phyloP scores from a whole-genome alignment of 1,140 invertebrate species.

The Diachasma alloeum region DNA sequence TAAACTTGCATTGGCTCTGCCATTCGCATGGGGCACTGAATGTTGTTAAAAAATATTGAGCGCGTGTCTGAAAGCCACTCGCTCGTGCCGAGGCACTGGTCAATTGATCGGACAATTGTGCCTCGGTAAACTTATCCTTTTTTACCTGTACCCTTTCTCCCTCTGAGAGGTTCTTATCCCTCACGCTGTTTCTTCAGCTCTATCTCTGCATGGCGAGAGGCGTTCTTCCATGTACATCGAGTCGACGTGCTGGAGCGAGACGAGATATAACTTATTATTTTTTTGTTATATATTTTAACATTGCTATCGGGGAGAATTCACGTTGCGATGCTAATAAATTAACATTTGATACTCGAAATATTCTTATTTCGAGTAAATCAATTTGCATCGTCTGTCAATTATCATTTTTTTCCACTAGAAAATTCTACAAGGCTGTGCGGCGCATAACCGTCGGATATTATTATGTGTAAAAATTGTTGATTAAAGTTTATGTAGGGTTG shows the following conservation, averaged over 20 bases:
- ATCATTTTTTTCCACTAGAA: background rate
- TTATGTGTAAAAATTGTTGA: background rate
- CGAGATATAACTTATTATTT: conserved; percentile 1
- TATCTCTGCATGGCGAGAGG: background rate
- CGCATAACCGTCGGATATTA: background rate
- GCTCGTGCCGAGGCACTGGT: conserved; percentile 14
- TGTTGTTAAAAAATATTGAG: background rate
- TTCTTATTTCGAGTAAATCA: background rate
- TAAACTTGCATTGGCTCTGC: background rate
- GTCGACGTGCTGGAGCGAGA: background rate
- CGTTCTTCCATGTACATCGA: background rate
- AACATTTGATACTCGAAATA: background rate
- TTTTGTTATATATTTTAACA: background rate
- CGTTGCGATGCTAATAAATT: background rate
- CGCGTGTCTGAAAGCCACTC: conserved; percentile 20
- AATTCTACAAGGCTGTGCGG: background rate
- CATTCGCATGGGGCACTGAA: background rate
- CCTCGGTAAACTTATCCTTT: background rate
- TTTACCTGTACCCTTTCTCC: background rate
- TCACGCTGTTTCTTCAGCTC: background rate
- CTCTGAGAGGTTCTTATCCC: background rate
- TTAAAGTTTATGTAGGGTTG: background rate
- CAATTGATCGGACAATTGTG: conserved; percentile 21
- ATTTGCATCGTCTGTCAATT: background rate
- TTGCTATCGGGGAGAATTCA: background rate